These are phyloP conservation scores for Diabrotica virgifera DNA, from an alignment of 1,140 invertebrate species.

Conservation along the genomic window DNA sequence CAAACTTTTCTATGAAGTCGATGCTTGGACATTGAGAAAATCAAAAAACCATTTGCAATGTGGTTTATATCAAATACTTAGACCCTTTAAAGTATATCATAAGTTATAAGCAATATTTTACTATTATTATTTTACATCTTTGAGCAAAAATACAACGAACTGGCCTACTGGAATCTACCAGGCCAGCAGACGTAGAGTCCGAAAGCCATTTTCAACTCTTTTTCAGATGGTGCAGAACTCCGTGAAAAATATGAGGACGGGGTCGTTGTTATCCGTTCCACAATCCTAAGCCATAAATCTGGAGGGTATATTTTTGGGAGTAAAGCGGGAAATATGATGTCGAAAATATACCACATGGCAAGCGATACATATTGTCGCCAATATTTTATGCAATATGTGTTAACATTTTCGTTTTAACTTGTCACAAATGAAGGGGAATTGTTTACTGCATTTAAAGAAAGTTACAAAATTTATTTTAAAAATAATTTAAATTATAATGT, in stretches of 20 bases:
- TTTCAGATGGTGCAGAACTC: slow-evolving; percentile 17
- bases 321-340: not conserved
- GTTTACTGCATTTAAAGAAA: too few relatives aligned
- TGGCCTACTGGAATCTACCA: slow-evolving; percentile 5
- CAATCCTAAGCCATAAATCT: not conserved
- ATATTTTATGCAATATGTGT: slow-evolving; percentile 3
- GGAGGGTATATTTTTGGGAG: not conserved
- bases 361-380: not conserved
- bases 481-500: too few relatives aligned
- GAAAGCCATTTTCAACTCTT: slow-evolving; percentile 26
- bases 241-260: slow-evolving; percentile 15
- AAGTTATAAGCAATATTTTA: too few relatives aligned
- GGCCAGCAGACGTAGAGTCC: slow-evolving; percentile 12
- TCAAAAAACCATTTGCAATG: too few relatives aligned
- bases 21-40: too few relatives aligned
- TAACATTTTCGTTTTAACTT: not conserved
- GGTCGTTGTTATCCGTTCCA: slow-evolving; percentile 4
- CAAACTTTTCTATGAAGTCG: too few relatives aligned
- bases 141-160: not conserved
- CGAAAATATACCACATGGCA: not conserved
- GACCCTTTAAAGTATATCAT: too few relatives aligned
- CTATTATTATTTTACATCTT: too few relatives aligned
- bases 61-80: too few relatives aligned
- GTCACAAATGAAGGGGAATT: too few relatives aligned
- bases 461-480: too few relatives aligned